Evolutionary conservation across 2,888 invertebrate species (phyloP).

Genomic region (Mystacides longicornis): DNA sequence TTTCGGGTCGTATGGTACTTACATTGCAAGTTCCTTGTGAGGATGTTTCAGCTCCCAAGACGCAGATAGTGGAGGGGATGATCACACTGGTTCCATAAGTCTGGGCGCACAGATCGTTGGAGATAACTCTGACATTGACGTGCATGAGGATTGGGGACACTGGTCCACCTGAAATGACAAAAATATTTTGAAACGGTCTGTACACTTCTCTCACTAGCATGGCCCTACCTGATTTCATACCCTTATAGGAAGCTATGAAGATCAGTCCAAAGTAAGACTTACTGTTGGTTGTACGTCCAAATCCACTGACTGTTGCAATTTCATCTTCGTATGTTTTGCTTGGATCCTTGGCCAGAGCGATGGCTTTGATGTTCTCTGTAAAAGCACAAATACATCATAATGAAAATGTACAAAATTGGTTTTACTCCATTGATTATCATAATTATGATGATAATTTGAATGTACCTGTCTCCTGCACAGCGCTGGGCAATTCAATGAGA

Average conservation of each 20-base stretch:
- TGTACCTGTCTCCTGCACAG: conserved; percentile 31
- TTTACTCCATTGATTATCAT: background rate
- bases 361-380: background rate
- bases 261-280: background rate
- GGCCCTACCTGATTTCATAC: too few relatives aligned
- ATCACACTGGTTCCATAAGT: background rate
- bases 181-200: too few relatives aligned
- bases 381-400: too few relatives aligned
- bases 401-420: too few relatives aligned
- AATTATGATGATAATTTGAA: background rate
- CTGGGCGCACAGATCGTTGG: background rate
- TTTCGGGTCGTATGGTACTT: too few relatives aligned
- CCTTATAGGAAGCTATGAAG: too few relatives aligned
- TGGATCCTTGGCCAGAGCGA: background rate
- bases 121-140: background rate
- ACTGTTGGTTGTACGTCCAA: background rate
- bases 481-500: conserved; percentile 20
- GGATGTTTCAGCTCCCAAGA: background rate
- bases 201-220: too few relatives aligned
- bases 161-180: background rate
- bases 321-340: background rate
- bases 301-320: background rate
- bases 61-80: background rate
- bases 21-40: background rate
- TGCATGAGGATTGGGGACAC: background rate